phyloP scores from a whole-genome alignment of 2,113 vertebrate species.

The Rhegmatorhina hoffmannsi region DNA sequence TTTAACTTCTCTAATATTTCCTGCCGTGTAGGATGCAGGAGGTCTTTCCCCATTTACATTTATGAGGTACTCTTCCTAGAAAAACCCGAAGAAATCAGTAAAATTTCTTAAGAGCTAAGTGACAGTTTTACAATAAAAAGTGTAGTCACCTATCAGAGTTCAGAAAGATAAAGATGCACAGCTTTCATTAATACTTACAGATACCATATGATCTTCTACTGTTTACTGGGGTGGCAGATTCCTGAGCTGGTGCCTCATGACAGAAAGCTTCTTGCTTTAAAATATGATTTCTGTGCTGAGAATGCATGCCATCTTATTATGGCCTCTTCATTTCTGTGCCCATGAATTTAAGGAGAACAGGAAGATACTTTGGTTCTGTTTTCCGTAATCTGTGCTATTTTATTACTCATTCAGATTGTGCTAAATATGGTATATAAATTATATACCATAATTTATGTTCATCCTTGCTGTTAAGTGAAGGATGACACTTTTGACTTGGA shows the following conservation, averaged over 20 bases:
- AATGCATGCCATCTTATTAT: background rate
- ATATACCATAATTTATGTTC: background rate
- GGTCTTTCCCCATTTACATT: background rate
- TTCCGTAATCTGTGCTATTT: background rate
- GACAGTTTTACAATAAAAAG: background rate
- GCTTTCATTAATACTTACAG: background rate
- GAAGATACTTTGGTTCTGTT: background rate
- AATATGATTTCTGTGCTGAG: background rate
- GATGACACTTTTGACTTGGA: background rate
- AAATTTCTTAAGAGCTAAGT: background rate
- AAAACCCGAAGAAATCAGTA: background rate
- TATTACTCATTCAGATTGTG: background rate
- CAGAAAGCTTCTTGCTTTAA: background rate
- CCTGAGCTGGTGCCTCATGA: background rate
- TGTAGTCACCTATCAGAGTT: background rate
- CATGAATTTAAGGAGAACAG: background rate
- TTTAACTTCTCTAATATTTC: background rate
- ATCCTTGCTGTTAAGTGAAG: background rate
- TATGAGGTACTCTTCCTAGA: background rate
- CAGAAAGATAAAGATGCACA: background rate
- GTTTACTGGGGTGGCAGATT: background rate
- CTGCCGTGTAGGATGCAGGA: background rate
- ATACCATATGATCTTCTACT: background rate
- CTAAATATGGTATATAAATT: background rate
- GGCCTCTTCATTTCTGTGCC: background rate